Base-by-base conservation (phyloP, 2,888 invertebrate genomes). In the Tenthredo amoena region DNA sequence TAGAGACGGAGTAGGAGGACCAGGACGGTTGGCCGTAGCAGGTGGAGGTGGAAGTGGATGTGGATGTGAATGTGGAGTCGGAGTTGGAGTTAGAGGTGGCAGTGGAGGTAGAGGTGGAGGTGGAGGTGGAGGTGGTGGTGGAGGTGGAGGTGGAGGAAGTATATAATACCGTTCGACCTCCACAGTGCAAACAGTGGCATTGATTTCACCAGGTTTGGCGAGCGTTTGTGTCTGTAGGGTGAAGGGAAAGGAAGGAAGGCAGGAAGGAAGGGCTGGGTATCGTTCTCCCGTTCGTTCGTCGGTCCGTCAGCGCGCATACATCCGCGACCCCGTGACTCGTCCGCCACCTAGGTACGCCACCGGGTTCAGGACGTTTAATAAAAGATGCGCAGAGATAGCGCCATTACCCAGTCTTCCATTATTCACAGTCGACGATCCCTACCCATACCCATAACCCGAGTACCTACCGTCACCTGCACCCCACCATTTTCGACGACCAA, bases 361-460 rank as follows among this genome's bases (percentile, higher is more conserved):
- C 68, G 68, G 40, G 83, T 71, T 83, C 83, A 83, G 90, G 92
- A 91, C 92, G 92, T 92, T 93, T 93, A 93, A 93, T 93, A 93
- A 93, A 93, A 93, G 93, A 93, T 93, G 93, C 92, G 93, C 93
- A 92, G 93, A 93, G 93, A 93, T 93, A 93, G 93, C 93, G 93
- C 93, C 93, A 93, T 93, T 93, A 93, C 93, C 93, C 92, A 91
- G 92, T 90, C 90, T 89, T 93, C 93, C 93, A 93, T 93, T 93
- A 93, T 93, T 93, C 71, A 83, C 83, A 83, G 43, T 83, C 68
- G 26, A 81, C 81, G 62, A 83, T 83, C 83, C 71, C 83, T 37
- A 18, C 65, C 47, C 47, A 18, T 93, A 93, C 92, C 91, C 91
- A 89, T 90, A 92, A 91, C 89, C 91, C 92, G 92, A 91, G 90